Conservation (phyloP, 2,888 invertebrate genomes). For the Mechanitis messenoides region DNA sequence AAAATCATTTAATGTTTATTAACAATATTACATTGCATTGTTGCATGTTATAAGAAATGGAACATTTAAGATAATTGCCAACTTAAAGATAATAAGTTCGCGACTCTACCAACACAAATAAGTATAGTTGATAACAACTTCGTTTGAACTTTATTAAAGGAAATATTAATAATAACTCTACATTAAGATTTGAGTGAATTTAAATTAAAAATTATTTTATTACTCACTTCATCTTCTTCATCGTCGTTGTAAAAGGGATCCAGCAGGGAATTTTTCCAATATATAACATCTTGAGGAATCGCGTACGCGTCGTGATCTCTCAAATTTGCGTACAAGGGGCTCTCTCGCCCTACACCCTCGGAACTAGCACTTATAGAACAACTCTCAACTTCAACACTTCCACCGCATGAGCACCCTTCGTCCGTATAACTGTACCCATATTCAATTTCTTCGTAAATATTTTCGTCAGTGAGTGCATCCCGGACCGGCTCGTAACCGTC, state of each 20-base stretch:
- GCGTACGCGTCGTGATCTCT: conserved; percentile 69
- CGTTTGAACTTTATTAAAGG: neutral
- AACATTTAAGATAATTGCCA: conserved; percentile 1
- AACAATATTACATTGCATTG: no score
- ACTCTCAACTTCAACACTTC: conserved; percentile 69
- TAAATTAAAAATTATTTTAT: conserved; percentile 17
- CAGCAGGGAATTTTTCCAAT: conserved; percentile 71
- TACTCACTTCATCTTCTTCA: conserved; percentile 73
- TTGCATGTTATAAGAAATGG: conserved; percentile 4
- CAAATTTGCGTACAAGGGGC: conserved; percentile 67
- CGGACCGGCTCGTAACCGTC: conserved; percentile 69
- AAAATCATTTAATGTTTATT: no score
- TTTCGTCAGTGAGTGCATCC: conserved; percentile 66
- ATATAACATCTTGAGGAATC: conserved; percentile 69
- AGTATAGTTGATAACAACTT: neutral
- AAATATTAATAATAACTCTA: neutral
- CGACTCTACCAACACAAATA: neutral
- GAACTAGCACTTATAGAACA: conserved; percentile 68
- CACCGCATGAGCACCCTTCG: conserved; percentile 67
- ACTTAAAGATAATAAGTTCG: conserved; percentile 2
- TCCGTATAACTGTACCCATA: conserved; percentile 62
- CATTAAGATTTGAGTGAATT: neutral
- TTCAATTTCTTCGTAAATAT: conserved; percentile 71
- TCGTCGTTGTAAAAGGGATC: conserved; percentile 74
- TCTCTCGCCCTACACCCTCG: conserved; percentile 61